Percentiles rank a stretch among this genome's conserved stretches.
Evolutionary conservation across 2,797 vertebrate genomes (phyloP).

Genomic region (Sebastes iracundus): DNA sequence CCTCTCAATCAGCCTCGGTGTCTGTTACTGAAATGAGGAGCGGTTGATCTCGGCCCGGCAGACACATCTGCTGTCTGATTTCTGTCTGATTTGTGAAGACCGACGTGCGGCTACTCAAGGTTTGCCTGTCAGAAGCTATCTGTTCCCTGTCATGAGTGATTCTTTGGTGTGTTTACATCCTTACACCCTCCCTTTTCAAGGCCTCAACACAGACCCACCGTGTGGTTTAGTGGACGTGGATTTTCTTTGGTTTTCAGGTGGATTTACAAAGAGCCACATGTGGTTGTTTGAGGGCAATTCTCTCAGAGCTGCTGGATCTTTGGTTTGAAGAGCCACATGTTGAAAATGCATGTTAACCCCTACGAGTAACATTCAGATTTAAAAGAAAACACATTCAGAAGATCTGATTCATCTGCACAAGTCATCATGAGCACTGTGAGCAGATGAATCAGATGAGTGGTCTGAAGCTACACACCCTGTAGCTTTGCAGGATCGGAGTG

Average conservation of each 20-base stretch:
- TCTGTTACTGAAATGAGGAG: slow-evolving; percentile 23
- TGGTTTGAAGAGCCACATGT: slow-evolving; percentile 50
- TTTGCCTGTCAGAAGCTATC: slow-evolving; percentile 26
- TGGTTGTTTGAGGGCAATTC: slow-evolving; percentile 29
- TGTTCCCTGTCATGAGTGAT: slow-evolving; percentile 30
- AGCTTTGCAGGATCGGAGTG: slow-evolving; percentile 22
- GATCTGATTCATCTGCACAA: slow-evolving; percentile 61
- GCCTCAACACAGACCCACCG: slow-evolving; percentile 18
- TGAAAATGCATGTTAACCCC: slow-evolving; percentile 29
- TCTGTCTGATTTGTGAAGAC: slow-evolving; percentile 40
- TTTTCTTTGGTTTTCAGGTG: slow-evolving; percentile 68
- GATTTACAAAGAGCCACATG: slow-evolving; percentile 19
- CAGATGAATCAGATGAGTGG: slow-evolving; percentile 55
- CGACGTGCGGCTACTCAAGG: not conserved
- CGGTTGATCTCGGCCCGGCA: slow-evolving; percentile 8
- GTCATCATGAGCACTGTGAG: slow-evolving; percentile 30
- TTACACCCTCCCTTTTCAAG: slow-evolving; percentile 13
- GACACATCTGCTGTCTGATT: slow-evolving; percentile 38
- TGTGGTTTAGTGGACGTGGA: slow-evolving; percentile 17
- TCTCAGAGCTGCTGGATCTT: slow-evolving; percentile 61
- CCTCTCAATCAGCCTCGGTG: slow-evolving; percentile 36
- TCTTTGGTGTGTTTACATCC: slow-evolving; percentile 47
- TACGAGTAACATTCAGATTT: slow-evolving; percentile 40
- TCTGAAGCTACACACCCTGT: slow-evolving; percentile 43
- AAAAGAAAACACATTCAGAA: slow-evolving; percentile 28